phyloP scores from a whole-genome alignment of 2,797 vertebrate species.

The Buceros bicornis region DNA sequence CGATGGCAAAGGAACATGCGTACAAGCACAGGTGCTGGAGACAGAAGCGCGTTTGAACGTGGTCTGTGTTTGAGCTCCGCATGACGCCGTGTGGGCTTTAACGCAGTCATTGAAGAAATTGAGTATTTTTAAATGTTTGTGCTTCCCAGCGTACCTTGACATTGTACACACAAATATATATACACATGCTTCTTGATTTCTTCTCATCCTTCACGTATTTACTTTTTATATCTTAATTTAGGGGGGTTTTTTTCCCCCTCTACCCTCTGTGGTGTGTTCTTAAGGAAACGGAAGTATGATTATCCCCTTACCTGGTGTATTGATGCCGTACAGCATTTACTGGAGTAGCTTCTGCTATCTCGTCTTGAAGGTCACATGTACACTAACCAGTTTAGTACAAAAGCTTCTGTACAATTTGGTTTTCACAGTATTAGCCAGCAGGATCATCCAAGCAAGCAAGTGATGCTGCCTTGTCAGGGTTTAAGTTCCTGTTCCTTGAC shows the following conservation, averaged over 20 bases:
- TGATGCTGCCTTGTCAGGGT: slow-evolving; percentile 58
- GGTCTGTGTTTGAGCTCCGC: not conserved
- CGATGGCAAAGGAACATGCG: not conserved
- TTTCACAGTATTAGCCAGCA: slow-evolving; percentile 53
- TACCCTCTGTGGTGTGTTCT: not conserved
- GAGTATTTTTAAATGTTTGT: not conserved
- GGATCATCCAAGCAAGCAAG: slow-evolving; percentile 5
- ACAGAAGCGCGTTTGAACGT: not conserved
- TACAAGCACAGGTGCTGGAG: not conserved
- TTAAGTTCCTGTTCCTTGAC: slow-evolving; percentile 43
- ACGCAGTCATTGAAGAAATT: not conserved
- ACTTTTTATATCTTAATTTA: not conserved
- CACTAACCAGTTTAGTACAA: not conserved
- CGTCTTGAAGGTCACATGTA: not conserved
- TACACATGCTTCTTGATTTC: not conserved
- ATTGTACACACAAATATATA: not conserved
- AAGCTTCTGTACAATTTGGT: slow-evolving; percentile 1
- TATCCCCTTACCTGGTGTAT: not conserved
- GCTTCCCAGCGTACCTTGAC: not conserved
- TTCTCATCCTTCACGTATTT: not conserved
- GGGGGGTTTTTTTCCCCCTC: not conserved
- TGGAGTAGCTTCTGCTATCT: slow-evolving; percentile 30
- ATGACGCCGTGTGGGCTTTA: not conserved
- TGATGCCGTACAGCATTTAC: slow-evolving; percentile 25
- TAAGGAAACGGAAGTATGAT: slow-evolving; percentile 11